Percentiles rank a stretch among this genome's conserved stretches.
These are phyloP conservation scores for Melanotaenia trifasciata DNA, from an alignment of 2,797 vertebrate species.

Conservation along the genomic window DNA sequence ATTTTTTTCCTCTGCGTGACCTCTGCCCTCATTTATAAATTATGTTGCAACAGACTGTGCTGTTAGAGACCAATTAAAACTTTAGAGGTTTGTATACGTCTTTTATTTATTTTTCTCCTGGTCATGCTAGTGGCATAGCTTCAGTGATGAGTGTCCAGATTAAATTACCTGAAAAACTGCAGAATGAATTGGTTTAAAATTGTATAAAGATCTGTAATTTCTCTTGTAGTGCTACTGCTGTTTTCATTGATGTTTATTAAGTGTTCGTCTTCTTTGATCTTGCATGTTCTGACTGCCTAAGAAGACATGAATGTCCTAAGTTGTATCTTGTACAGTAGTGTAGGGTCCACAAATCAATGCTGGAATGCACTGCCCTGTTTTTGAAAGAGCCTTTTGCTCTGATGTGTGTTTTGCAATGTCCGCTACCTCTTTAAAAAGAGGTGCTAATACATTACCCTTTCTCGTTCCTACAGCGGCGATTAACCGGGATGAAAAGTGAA, in stretches of 20 bases:
- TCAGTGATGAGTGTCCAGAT: not conserved
- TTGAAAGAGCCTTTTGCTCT: slow-evolving; percentile 53
- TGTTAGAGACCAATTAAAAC: slow-evolving; percentile 30
- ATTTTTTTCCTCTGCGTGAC: slow-evolving; percentile 14
- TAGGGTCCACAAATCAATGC: slow-evolving; percentile 65
- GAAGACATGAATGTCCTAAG: slow-evolving; percentile 35
- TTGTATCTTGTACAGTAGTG: slow-evolving; percentile 27
- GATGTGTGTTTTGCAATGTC: slow-evolving; percentile 47
- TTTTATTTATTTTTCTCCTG: not conserved
- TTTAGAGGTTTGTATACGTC: slow-evolving; percentile 10
- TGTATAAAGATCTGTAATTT: not conserved
- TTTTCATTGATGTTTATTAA: not conserved
- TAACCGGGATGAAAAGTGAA: slow-evolving; percentile 26
- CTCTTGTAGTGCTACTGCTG: not conserved
- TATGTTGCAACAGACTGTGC: not conserved
- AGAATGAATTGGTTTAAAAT: not conserved
- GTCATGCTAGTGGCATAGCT: not conserved
- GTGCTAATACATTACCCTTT: slow-evolving; percentile 51
- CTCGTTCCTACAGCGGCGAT: slow-evolving; percentile 44
- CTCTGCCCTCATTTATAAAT: slow-evolving; percentile 12
- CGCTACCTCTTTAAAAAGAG: slow-evolving; percentile 22
- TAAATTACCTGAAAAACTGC: slow-evolving; percentile 17
- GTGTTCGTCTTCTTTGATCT: not conserved
- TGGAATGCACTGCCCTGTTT: slow-evolving; percentile 68
- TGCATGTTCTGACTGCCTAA: slow-evolving; percentile 13